phyloP scores from a whole-genome alignment of 2,113 vertebrate species.

The Rattus rattus region DNA sequence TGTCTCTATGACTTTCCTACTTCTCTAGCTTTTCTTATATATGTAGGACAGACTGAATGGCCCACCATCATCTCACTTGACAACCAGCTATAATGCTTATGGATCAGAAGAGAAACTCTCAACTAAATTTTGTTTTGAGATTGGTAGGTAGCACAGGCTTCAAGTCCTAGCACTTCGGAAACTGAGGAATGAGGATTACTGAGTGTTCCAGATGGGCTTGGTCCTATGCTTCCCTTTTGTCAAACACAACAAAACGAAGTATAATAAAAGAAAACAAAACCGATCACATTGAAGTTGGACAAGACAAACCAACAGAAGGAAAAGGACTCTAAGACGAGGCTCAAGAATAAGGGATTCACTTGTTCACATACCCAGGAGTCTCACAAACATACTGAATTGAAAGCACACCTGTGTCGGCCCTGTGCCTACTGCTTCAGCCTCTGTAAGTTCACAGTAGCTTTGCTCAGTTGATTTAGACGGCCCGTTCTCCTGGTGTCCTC shows the following conservation, averaged over 20 bases:
- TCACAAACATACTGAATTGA: background rate
- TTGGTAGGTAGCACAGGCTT: background rate
- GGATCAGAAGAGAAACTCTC: background rate
- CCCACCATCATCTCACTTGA: background rate
- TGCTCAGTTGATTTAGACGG: background rate
- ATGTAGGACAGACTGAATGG: background rate
- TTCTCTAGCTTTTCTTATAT: background rate
- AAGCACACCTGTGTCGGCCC: background rate
- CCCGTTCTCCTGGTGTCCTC: background rate
- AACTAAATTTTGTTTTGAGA: slow-evolving; percentile 32
- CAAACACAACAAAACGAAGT: background rate
- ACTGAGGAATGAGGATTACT: background rate
- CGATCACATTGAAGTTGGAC: background rate
- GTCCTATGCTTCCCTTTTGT: background rate
- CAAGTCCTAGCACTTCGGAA: background rate
- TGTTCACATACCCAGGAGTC: background rate
- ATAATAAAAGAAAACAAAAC: background rate
- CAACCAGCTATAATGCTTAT: background rate
- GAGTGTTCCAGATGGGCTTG: background rate
- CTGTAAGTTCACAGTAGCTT: background rate
- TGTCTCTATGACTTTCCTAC: background rate
- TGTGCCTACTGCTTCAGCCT: background rate
- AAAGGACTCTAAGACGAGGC: background rate
- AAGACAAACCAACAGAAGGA: background rate
- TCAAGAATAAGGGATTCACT: background rate